Evolutionary conservation across 2,888 invertebrate genomes (phyloP).

Genomic region (Metalampra italica): DNA sequence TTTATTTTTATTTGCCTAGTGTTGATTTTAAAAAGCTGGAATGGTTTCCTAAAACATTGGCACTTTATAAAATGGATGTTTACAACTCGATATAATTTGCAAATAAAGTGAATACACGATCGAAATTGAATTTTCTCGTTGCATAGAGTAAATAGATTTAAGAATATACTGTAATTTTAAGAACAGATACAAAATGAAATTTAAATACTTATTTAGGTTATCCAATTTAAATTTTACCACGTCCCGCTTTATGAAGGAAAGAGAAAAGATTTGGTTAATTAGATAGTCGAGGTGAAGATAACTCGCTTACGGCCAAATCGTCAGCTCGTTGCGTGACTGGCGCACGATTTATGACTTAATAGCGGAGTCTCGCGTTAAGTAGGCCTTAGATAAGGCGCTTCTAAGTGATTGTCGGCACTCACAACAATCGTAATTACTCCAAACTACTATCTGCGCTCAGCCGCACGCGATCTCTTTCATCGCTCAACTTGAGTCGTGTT

Average conservation of each 20-base stretch:
- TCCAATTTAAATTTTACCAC: neutral
- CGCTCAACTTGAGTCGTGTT: slow-evolving; percentile 59
- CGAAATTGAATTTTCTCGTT: too few relatives aligned
- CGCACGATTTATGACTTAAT: slow-evolving; percentile 76
- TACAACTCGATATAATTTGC: too few relatives aligned
- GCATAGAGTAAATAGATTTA: too few relatives aligned
- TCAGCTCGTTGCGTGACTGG: slow-evolving; percentile 71
- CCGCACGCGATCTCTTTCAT: slow-evolving; percentile 72
- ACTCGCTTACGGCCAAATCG: slow-evolving; percentile 63
- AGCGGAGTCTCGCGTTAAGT: slow-evolving; percentile 72
- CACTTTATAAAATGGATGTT: too few relatives aligned
- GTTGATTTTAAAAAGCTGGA: too few relatives aligned
- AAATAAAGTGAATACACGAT: too few relatives aligned
- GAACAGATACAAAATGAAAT: neutral
- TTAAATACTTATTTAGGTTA: neutral
- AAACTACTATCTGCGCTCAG: slow-evolving; percentile 68
- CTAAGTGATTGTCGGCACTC: slow-evolving; percentile 78
- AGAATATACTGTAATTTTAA: too few relatives aligned
- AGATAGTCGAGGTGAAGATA: slow-evolving; percentile 65
- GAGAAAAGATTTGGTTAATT: slow-evolving; percentile 60
- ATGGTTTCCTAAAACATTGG: too few relatives aligned
- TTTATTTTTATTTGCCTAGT: too few relatives aligned
- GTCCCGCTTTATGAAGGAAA: slow-evolving; percentile 17
- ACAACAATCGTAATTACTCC: slow-evolving; percentile 78
- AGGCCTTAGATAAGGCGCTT: slow-evolving; percentile 75